A percentile compares a stretch with the other conserved stretches of the same genome.
Conservation (phyloP, 2,113 vertebrate genomes). For the Siniperca knerii region DNA sequence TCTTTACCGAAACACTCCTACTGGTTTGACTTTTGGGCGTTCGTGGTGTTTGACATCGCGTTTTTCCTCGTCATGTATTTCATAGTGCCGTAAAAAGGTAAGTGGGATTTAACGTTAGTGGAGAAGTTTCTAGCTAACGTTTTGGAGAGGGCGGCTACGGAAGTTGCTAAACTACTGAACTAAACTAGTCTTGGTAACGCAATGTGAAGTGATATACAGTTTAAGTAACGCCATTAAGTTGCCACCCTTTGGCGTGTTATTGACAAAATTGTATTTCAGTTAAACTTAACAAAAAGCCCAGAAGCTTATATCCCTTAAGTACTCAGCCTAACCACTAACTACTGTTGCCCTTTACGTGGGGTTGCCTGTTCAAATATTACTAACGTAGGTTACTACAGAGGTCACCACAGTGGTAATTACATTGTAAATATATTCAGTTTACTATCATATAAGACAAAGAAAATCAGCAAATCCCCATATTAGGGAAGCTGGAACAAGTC, state of each 20-base stretch:
- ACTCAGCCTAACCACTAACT: neutral
- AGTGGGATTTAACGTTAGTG: constrained; percentile 20
- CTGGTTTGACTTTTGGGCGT: constrained; percentile 93
- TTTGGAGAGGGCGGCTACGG: constrained; percentile 52
- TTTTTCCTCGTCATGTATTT: constrained; percentile 87
- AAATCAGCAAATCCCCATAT: neutral
- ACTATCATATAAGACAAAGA: neutral
- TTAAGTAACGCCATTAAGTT: neutral
- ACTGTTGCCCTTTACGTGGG: neutral
- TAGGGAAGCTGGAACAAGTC: no score
- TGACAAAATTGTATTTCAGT: accelerated
- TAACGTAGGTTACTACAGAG: neutral
- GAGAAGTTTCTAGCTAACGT: constrained; percentile 20
- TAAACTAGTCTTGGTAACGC: neutral
- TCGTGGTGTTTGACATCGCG: constrained; percentile 87
- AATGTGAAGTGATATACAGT: neutral
- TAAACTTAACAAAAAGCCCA: neutral
- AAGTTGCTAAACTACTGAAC: constrained; percentile 9
- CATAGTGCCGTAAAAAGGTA: constrained; percentile 80
- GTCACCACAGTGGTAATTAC: neutral
- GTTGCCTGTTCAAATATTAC: neutral
- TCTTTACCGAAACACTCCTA: constrained; percentile 87
- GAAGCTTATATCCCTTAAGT: accelerated
- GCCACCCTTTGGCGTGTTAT: accelerated
- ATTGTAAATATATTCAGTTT: neutral